phyloP scores from a whole-genome alignment of 2,797 vertebrate genomes.

The Cygnus olor region DNA sequence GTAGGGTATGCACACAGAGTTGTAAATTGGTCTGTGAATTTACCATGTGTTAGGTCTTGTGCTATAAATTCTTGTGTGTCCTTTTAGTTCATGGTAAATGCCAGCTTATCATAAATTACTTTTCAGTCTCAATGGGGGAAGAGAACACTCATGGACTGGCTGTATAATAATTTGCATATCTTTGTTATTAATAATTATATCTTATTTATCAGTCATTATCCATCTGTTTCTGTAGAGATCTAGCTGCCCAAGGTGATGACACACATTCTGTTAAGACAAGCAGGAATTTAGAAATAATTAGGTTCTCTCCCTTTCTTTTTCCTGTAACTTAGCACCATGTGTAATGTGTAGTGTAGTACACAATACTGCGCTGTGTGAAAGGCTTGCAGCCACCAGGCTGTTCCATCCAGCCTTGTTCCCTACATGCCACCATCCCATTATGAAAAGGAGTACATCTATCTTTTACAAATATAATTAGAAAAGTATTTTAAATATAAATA shows the following conservation, averaged over 20 bases:
- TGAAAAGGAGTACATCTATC: background rate
- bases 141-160: background rate
- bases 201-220: background rate
- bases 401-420: background rate
- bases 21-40: background rate
- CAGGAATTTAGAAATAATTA: background rate
- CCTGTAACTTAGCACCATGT: background rate
- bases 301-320: background rate
- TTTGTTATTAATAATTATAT: background rate
- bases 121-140: background rate
- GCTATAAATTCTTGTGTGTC: background rate
- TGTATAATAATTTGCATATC: background rate
- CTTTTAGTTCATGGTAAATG: background rate
- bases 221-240: background rate
- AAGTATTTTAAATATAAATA: background rate
- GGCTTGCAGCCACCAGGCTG: background rate
- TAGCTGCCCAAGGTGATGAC: background rate
- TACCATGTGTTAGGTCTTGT: background rate
- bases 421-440: background rate
- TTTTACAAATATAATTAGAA: background rate
- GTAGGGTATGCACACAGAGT: background rate
- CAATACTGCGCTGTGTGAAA: background rate
- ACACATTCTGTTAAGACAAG: background rate
- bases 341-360: background rate
- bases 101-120: background rate